phyloP scores from a whole-genome alignment of 2,113 vertebrate genomes.

The Verasper variegatus region DNA sequence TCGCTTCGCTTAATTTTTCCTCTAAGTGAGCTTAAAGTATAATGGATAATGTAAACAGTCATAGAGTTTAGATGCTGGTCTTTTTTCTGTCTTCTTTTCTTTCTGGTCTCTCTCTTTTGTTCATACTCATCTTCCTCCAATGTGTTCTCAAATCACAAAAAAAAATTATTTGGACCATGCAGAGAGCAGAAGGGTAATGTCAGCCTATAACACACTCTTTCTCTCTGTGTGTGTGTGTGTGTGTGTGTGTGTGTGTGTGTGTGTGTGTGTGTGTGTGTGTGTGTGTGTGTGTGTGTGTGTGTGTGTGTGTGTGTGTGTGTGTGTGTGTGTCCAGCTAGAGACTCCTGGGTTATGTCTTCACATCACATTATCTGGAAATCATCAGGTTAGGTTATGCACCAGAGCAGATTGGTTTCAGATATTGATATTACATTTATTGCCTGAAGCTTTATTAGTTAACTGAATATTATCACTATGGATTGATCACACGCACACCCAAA shows the following conservation, averaged over 20 bases:
- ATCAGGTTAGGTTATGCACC: slow-evolving; percentile 48
- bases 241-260: background rate
- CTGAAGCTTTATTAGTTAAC: slow-evolving; percentile 65
- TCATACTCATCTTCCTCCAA: slow-evolving; percentile 14
- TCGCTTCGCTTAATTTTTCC: no score
- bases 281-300: background rate
- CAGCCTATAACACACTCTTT: slow-evolving; percentile 20
- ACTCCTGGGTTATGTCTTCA: slow-evolving; percentile 57
- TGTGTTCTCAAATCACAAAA: slow-evolving; percentile 23
- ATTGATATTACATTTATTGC: slow-evolving; percentile 72
- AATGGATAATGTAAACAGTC: background rate
- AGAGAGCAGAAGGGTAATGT: slow-evolving; percentile 66
- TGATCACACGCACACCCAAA: slow-evolving; percentile 20
- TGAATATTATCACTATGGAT: slow-evolving; percentile 60
- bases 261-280: background rate
- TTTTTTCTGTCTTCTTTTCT: background rate
- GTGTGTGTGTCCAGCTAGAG: background rate
- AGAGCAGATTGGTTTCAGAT: slow-evolving; percentile 58
- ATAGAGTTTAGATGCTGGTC: background rate
- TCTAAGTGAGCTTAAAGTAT: background rate
- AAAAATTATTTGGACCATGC: slow-evolving; percentile 68
- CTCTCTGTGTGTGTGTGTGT: background rate
- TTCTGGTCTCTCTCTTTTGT: background rate
- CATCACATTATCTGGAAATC: slow-evolving; percentile 70
- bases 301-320: background rate